Base-by-base conservation (phyloP, 2,888 invertebrate genomes). In the Plagodis dolabraria region DNA sequence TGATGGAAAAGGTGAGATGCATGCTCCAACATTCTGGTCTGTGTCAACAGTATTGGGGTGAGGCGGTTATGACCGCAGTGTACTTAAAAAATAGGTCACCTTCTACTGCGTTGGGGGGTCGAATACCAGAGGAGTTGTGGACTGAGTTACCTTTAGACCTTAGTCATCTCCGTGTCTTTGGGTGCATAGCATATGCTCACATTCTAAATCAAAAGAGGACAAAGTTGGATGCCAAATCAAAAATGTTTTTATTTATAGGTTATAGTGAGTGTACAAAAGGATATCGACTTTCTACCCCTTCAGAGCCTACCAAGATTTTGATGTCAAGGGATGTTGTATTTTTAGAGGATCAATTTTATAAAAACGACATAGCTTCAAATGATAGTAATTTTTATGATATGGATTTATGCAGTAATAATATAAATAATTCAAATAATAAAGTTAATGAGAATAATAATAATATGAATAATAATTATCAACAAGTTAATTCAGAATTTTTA, bases 61-160 rank as follows among this genome's bases (percentile, higher is more conserved):
- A 60, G 11, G 59, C 54, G 6, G 53, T 57, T 9, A 49, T 51
- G 40, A 46, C 59, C 5, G 54, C 59, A 7, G 11, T 53, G 9
- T 54, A 60, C 46, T 46, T 60, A 22, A 54, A 53, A 33, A 60
- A 60, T 47, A 11, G 56, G 35, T 47, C 9, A 10, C 50, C 53
- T 33, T 22, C 53, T 33, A 7, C 6, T 7, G 46, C 56, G 7
- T 9, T 57, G n/a, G 34, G 50, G 22, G 47, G 45, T 8, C 12
- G n/a, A 6, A 35, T 49, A 6, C 56, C 56, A 40, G 50, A 57
- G 22, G 46, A 50, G 33, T 40, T 42, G 6, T 57, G 56, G 50
- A 47, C 50, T 34, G 43, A 52, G 7, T 42, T 40, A 5, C 11
- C 1, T 6, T 33, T 50, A 5, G 47, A 52, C 8, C 44, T 57